Evolutionary conservation across 2,797 vertebrate genomes (phyloP).

Genomic region (Rachycentron canadum): DNA sequence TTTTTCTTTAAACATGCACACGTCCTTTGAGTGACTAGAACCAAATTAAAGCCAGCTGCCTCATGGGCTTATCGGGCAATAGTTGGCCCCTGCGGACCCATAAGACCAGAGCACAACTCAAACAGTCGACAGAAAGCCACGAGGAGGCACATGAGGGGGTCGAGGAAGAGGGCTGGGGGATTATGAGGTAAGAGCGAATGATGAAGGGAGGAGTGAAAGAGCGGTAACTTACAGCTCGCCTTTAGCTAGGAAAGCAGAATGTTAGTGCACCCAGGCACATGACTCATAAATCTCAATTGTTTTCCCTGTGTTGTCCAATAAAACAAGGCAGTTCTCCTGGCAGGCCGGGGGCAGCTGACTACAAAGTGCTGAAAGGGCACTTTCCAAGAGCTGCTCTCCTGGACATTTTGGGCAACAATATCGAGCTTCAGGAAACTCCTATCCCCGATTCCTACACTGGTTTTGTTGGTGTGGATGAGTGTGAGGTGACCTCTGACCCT

Average conservation of each 20-base stretch:
- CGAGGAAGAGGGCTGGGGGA: conserved; percentile 3
- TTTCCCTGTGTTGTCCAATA: conserved; percentile 69
- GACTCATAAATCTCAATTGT: conserved; percentile 73
- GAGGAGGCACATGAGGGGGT: conserved; percentile 6
- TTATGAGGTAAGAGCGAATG: conserved; percentile 32
- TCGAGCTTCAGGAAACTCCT: conserved; percentile 67
- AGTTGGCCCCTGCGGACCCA: conserved; percentile 29
- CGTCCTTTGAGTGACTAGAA: background rate
- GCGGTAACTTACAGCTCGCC: conserved; percentile 44
- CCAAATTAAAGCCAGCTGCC: conserved; percentile 41
- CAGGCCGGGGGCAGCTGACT: conserved; percentile 14
- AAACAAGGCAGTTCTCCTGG: conserved; percentile 49
- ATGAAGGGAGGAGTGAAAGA: conserved; percentile 39
- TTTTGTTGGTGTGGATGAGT: conserved; percentile 58
- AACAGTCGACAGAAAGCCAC: background rate
- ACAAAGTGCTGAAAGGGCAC: conserved; percentile 69
- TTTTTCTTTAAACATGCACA: background rate
- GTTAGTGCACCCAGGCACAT: conserved; percentile 46
- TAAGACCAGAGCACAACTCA: conserved; percentile 41
- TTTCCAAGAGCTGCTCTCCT: conserved; percentile 56
- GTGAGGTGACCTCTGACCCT: conserved; percentile 70
- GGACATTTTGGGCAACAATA: conserved; percentile 62
- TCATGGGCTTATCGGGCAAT: conserved; percentile 16
- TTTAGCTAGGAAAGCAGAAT: conserved; percentile 56
- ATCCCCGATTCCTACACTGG: conserved; percentile 23